Evolutionary conservation across 2,113 vertebrate species (phyloP).

Genomic region (Sinocyclocheilus grahami): DNA sequence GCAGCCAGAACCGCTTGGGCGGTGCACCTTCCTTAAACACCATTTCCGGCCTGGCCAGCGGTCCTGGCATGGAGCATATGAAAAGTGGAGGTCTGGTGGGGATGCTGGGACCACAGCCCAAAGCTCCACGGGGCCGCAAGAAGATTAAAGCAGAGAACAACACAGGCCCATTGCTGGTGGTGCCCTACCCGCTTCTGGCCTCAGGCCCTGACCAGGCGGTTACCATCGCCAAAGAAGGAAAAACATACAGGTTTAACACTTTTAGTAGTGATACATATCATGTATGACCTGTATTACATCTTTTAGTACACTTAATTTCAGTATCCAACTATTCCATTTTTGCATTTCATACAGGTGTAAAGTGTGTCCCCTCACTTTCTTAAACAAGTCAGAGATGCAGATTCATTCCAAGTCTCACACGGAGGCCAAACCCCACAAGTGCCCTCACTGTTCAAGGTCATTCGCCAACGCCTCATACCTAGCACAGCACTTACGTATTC

Average conservation of each 20-base stretch:
- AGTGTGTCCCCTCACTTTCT: constrained; percentile 97
- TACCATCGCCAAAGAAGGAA: constrained; percentile 91
- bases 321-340: not conserved
- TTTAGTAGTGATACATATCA: not conserved
- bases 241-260: constrained; percentile 90
- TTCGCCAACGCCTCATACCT: constrained; percentile 98
- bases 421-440: constrained; percentile 99
- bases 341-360: constrained; percentile 82
- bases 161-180: constrained; percentile 88
- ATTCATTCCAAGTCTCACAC: constrained; percentile 99
- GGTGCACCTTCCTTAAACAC: constrained; percentile 91
- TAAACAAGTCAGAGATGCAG: constrained; percentile 99
- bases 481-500: constrained; percentile 97
- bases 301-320: not conserved
- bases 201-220: constrained; percentile 83
- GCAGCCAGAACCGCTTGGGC: constrained; percentile 88
- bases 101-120: constrained; percentile 86
- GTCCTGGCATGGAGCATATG: constrained; percentile 90
- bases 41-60: constrained; percentile 92
- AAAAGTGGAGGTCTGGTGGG: constrained; percentile 88
- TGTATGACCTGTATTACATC: not conserved
- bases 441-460: constrained; percentile 98
- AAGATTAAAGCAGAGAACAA: constrained; percentile 96
- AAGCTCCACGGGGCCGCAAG: constrained; percentile 89
- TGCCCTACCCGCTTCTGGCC: constrained; percentile 94